phyloP scores from a whole-genome alignment of 1,140 invertebrate species.

The Linepithema humile region DNA sequence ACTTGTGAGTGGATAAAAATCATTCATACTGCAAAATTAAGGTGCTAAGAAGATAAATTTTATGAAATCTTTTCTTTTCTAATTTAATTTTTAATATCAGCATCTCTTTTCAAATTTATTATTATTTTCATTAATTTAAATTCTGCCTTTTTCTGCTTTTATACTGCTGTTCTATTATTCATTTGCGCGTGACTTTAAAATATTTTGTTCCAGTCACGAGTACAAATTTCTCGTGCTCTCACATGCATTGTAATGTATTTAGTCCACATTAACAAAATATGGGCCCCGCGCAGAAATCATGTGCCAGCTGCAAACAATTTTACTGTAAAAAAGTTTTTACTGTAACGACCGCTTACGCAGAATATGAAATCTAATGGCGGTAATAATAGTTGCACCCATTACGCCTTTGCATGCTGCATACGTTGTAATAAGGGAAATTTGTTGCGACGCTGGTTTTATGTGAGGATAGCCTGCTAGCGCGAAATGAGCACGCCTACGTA shows the following conservation, averaged over 20 bases:
- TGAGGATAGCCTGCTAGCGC: not conserved
- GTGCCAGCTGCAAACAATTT: not conserved
- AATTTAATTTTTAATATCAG: not conserved
- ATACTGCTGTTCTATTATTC: not conserved
- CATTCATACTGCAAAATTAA: not conserved
- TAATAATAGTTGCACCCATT: conserved; percentile 46
- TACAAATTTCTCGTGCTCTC: not conserved
- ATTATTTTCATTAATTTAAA: not conserved
- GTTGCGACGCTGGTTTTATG: conserved; percentile 38
- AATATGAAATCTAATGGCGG: conserved; percentile 44
- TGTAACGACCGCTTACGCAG: conserved; percentile 1
- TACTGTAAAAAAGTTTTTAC: not conserved
- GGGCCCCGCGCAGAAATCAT: not conserved
- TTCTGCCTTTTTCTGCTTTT: too few species aligned
- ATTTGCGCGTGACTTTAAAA: not conserved
- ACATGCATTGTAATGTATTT: not conserved
- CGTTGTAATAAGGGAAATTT: conserved; percentile 54
- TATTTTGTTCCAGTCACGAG: not conserved
- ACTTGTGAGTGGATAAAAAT: not conserved
- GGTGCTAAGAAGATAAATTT: not conserved
- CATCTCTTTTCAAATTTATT: not conserved
- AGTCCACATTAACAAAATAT: not conserved
- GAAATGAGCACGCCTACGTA: conserved; percentile 42
- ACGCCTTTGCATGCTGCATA: conserved; percentile 34
- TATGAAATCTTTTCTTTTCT: not conserved